Conservation (phyloP, 2,113 vertebrate species). For the Colistium nudipinnis region DNA sequence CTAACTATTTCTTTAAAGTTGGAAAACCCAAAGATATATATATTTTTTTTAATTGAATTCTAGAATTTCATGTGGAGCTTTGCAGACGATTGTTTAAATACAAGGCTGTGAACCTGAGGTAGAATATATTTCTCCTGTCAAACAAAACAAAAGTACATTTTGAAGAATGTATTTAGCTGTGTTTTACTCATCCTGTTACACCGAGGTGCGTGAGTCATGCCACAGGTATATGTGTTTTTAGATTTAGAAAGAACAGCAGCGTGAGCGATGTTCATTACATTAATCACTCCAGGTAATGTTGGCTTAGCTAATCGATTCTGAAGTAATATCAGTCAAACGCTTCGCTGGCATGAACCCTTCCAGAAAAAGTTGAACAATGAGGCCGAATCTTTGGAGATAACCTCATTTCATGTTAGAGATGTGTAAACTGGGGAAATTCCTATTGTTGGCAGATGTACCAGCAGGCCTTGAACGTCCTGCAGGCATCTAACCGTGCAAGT, state of each 20-base stretch:
- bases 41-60: not conserved
- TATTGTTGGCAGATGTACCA: conserved; percentile 83
- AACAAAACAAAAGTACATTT: not conserved
- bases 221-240: conserved; percentile 18
- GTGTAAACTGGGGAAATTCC: conserved; percentile 83
- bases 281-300: conserved; percentile 58
- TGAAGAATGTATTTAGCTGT: not conserved
- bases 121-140: not conserved
- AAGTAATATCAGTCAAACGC: conserved; percentile 50
- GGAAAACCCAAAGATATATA: not conserved
- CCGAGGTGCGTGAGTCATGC: not conserved
- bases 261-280: conserved; percentile 52
- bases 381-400: conserved; percentile 62
- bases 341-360: conserved; percentile 43
- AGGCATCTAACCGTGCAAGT: conserved; percentile 77
- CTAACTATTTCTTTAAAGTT: not conserved
- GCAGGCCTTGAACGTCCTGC: conserved; percentile 74
- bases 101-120: not conserved
- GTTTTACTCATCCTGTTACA: not conserved
- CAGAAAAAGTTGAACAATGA: conserved; percentile 57
- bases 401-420: conserved; percentile 61
- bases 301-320: conserved; percentile 36
- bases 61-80: not conserved
- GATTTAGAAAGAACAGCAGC: conserved; percentile 31
- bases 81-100: not conserved